Percentiles rank a stretch among this genome's conserved stretches.
Conservation (phyloP, 2,797 vertebrate species). For the Dendrocincla tyrannina region DNA sequence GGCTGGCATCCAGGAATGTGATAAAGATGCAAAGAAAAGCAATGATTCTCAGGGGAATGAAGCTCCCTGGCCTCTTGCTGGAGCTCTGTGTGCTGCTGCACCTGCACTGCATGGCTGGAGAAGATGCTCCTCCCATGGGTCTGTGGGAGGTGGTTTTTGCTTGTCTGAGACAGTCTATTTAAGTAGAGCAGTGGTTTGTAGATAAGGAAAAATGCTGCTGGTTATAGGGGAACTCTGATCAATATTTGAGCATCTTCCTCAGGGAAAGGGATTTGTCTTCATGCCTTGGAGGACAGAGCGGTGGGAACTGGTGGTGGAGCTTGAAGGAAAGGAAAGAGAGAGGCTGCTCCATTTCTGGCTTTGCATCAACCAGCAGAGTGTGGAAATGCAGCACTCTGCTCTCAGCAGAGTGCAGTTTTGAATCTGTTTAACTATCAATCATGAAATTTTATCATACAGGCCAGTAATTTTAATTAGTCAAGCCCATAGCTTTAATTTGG, state of each 20-base stretch:
- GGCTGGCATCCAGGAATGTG: background rate
- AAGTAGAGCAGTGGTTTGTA: background rate
- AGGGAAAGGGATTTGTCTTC: background rate
- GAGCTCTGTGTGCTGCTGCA: constrained; percentile 44
- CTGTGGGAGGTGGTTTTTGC: background rate
- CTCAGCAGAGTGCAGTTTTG: background rate
- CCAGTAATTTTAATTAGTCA: background rate
- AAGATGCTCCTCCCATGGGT: background rate
- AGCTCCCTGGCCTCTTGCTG: background rate
- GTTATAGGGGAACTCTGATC: background rate
- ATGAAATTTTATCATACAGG: background rate
- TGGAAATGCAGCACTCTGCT: background rate
- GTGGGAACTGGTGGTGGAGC: background rate
- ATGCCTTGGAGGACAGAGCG: background rate
- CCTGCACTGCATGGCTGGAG: background rate
- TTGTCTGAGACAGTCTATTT: background rate
- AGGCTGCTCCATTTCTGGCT: background rate
- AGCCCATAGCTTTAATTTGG: constrained; percentile 48
- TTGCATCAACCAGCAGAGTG: background rate
- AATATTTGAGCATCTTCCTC: background rate
- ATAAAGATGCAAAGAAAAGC: constrained; percentile 12
- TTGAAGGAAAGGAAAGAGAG: background rate
- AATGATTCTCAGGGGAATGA: background rate
- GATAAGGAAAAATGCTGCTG: background rate
- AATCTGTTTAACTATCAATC: background rate